phyloP scores from a whole-genome alignment of 2,113 vertebrate genomes.

The Ptyas mucosa region DNA sequence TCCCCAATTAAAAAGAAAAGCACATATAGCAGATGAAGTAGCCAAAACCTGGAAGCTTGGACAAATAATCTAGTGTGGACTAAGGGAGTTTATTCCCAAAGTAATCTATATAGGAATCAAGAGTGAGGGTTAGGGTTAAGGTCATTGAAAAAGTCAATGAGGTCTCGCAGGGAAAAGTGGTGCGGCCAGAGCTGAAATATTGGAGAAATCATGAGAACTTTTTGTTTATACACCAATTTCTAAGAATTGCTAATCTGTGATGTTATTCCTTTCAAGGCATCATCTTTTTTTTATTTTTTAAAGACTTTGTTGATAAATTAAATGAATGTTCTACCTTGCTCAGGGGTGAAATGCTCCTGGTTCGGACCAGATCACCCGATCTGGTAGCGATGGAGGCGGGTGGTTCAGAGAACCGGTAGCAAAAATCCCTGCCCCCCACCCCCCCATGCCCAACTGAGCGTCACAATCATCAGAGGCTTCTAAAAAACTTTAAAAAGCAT shows the following conservation, averaged over 20 bases:
- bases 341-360: too few species aligned
- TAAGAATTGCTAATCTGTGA: neutral
- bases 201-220: neutral
- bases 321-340: neutral
- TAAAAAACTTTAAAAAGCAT: too few species aligned
- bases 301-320: neutral
- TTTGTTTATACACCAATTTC: neutral
- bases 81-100: neutral
- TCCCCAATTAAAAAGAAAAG: neutral
- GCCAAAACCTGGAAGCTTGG: neutral
- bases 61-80: neutral
- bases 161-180: neutral
- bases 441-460: too few species aligned
- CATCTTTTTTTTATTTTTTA: neutral
- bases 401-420: too few species aligned
- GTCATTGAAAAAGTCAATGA: neutral
- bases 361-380: too few species aligned
- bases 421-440: too few species aligned
- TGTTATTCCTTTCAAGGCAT: neutral
- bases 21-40: neutral
- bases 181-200: neutral
- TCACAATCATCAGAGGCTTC: too few species aligned
- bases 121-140: neutral
- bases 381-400: too few species aligned
- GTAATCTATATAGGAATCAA: neutral